Evolutionary conservation across 2,888 invertebrate genomes (phyloP).

Genomic region (Tenthredo mesomela): DNA sequence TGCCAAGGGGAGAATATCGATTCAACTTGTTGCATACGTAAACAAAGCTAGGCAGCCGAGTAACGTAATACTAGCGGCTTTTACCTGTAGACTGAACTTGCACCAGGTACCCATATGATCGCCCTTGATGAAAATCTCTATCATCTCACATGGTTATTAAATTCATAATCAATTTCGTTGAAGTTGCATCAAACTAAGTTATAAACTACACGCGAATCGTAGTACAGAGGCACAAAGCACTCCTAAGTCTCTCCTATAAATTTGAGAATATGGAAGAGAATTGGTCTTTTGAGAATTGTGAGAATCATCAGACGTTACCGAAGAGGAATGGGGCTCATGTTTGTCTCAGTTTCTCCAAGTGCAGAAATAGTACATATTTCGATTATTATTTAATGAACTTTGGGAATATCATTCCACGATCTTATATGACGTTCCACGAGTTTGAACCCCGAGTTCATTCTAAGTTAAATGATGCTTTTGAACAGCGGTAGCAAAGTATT

Average conservation of each 20-base stretch:
- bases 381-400: slow-evolving; percentile 2
- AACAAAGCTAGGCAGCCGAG: slow-evolving; percentile 58
- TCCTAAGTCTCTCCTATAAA: too few relatives aligned
- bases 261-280: background rate
- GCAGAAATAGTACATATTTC: background rate
- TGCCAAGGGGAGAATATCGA: slow-evolving; percentile 60
- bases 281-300: background rate
- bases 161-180: background rate
- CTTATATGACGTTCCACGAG: background rate
- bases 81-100: background rate
- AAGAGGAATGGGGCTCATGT: background rate
- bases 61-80: slow-evolving; percentile 36
- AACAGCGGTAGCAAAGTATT: background rate
- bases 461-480: background rate
- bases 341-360: background rate
- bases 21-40: slow-evolving; percentile 70
- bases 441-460: background rate
- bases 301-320: background rate
- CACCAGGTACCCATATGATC: background rate
- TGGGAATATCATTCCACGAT: background rate
- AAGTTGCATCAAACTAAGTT: background rate
- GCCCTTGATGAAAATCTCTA: background rate
- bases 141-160: background rate
- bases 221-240: background rate
- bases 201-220: background rate